phyloP scores from a whole-genome alignment of 2,797 vertebrate species.

The Gobionotothen gibberifrons region DNA sequence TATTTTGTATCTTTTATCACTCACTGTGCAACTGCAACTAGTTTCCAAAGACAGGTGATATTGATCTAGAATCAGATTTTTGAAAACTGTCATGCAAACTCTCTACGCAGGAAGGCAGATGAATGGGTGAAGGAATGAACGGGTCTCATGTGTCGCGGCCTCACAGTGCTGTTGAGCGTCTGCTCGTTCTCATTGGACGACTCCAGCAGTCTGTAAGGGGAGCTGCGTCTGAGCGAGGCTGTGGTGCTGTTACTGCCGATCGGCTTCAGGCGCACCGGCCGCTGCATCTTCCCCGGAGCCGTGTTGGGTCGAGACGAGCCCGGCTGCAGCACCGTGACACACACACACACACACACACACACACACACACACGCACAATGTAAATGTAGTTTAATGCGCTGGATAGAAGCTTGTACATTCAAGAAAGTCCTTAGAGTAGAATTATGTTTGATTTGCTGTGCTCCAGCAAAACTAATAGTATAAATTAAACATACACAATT shows the following conservation, averaged over 20 bases:
- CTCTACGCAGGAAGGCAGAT: background rate
- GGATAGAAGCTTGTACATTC: background rate
- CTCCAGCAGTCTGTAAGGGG: constrained; percentile 67
- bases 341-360: constrained; percentile 22
- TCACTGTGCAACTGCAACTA: background rate
- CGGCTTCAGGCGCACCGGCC: constrained; percentile 85
- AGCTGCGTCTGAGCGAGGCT: constrained; percentile 73
- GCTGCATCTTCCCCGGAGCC: constrained; percentile 88
- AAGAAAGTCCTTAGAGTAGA: background rate
- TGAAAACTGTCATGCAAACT: background rate
- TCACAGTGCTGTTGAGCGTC: constrained; percentile 79
- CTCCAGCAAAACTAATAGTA: background rate
- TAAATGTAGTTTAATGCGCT: background rate
- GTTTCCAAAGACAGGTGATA: too few species aligned
- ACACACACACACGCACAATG: constrained; percentile 12
- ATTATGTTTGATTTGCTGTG: background rate
- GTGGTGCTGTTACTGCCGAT: constrained; percentile 73
- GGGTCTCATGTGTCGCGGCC: constrained; percentile 37
- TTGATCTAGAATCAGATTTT: too few species aligned
- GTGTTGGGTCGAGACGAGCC: constrained; percentile 87
- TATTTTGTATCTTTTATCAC: background rate
- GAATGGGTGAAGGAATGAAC: constrained; percentile 16
- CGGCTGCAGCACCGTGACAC: constrained; percentile 69
- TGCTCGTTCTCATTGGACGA: constrained; percentile 70
- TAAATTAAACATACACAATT: background rate